These are phyloP conservation scores for Oxyscelio sp. DNA, from an alignment of 2,888 invertebrate species.

Conservation along the genomic window DNA sequence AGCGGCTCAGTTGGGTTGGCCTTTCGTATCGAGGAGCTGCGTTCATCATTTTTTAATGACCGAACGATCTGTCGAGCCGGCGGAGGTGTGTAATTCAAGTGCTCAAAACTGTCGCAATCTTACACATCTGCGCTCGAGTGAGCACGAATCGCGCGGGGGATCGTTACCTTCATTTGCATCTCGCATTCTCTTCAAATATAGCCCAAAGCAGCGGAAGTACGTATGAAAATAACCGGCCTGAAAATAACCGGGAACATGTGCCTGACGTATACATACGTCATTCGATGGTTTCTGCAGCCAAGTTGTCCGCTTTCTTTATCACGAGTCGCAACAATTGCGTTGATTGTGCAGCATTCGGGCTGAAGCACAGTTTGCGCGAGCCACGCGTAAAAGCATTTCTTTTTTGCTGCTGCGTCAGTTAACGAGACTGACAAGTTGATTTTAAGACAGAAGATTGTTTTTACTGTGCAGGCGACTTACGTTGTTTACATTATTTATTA, in stretches of 20 bases:
- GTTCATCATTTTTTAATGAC: slow-evolving; percentile 32
- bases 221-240: slow-evolving; percentile 67
- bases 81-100: slow-evolving; percentile 18
- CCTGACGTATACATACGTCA: slow-evolving; percentile 61
- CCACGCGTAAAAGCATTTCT: slow-evolving; percentile 53
- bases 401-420: slow-evolving; percentile 24
- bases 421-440: too few species aligned
- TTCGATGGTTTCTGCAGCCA: slow-evolving; percentile 54
- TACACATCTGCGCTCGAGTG: slow-evolving; percentile 22
- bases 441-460: too few species aligned
- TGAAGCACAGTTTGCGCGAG: slow-evolving; percentile 35
- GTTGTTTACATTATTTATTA: too few species aligned
- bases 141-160: slow-evolving; percentile 28
- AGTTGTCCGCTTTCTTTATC: slow-evolving; percentile 61
- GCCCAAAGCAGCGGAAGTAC: slow-evolving; percentile 65
- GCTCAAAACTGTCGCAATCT: slow-evolving; percentile 42
- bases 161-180: slow-evolving; percentile 42
- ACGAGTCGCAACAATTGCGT: slow-evolving; percentile 46
- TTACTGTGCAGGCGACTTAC: too few species aligned
- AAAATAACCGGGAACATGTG: slow-evolving; percentile 67
- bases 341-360: slow-evolving; percentile 45
- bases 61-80: slow-evolving; percentile 26
- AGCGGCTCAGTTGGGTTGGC: too few species aligned
- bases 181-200: slow-evolving; percentile 51
- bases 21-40: not conserved